phyloP scores from a whole-genome alignment of 92 coral and sea anemone genomes.

The Meandrina meandrites region DNA sequence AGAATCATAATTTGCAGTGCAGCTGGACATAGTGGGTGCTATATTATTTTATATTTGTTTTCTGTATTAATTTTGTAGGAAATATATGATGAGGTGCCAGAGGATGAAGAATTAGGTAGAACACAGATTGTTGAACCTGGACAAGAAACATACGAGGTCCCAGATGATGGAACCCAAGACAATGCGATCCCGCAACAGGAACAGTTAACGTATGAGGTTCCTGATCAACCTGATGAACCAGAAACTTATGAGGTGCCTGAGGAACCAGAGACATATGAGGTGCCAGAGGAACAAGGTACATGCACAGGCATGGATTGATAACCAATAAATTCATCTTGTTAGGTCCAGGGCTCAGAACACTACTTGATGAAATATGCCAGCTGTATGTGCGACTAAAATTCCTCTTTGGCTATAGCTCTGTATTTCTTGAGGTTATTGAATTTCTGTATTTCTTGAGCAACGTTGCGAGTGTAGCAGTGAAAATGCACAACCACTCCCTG shows the following conservation, averaged over 20 bases:
- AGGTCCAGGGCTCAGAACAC: too few relatives aligned
- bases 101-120: conserved; percentile 25
- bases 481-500: too few relatives aligned
- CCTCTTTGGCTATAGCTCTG: too few relatives aligned
- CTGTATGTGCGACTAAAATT: too few relatives aligned
- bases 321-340: not conserved
- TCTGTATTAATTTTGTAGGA: not conserved
- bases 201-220: conserved; percentile 27
- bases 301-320: not conserved
- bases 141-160: conserved; percentile 37
- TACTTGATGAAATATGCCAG: too few relatives aligned
- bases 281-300: conserved; percentile 38
- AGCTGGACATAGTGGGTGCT: not conserved
- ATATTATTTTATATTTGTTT: not conserved
- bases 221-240: not conserved
- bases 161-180: conserved; percentile 14
- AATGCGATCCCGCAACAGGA: not conserved
- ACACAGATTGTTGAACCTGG: not conserved
- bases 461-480: too few relatives aligned
- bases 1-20: too few relatives aligned
- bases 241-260: conserved; percentile 41
- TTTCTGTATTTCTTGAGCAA: too few relatives aligned
- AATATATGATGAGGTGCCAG: conserved; percentile 42
- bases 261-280: conserved; percentile 34
- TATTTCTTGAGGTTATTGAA: too few relatives aligned